Evolutionary conservation across 2,797 vertebrate genomes (phyloP), one percentile per base, ranked within the genome.

Genomic region (Acanthurus lineatus): DNA sequence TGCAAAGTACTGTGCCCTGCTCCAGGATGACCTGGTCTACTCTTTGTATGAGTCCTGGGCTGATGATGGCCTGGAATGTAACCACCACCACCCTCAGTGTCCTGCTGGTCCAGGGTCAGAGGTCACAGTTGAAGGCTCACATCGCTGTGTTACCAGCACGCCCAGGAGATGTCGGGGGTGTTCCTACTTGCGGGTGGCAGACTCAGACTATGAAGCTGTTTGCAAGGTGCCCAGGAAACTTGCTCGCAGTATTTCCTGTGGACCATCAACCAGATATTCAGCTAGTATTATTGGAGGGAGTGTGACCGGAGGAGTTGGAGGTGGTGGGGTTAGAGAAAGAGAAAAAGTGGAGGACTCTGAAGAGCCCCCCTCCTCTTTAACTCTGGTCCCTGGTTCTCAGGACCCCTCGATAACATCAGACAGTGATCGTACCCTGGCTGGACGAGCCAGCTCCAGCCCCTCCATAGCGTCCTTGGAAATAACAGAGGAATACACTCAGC

Each of bases 121-220:
- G 88, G 79, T 83, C 6, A 82, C 87, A 6, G 79, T 32, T 3
- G 60, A 64, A 20, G 82, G 81, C 35, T 88, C 86, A 44, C 92
- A 84, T 44, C 93, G 70, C 2, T 93, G 86, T 78, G 67, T 47
- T 10, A 52, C 59, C 71, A 85, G 48, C 86, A 78, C 91, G 77
- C 96, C 96, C 0, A 92, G 97, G 73, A 95, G 92, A 48, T 98
- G 97, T 88, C 94, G 95, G 0, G 96, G 96, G 60, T 99, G 97
- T 20, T 95, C 96, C 0, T 91, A 93, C 10, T 91, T 97, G 91
- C 95, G 97, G 0, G 97, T 99, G 51, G 94, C 97, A 0, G 97
- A 99, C 49, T 95, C 97, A 0, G 97, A 98, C 90, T 99, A 99
- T 1, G 98, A 99, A 86, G 97, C 98, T 0, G 96, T 99, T 69